Evolutionary conservation across 2,113 vertebrate species (phyloP), one percentile per base, ranked within the genome.

Genomic region (Epinephelus fuscoguttatus): DNA sequence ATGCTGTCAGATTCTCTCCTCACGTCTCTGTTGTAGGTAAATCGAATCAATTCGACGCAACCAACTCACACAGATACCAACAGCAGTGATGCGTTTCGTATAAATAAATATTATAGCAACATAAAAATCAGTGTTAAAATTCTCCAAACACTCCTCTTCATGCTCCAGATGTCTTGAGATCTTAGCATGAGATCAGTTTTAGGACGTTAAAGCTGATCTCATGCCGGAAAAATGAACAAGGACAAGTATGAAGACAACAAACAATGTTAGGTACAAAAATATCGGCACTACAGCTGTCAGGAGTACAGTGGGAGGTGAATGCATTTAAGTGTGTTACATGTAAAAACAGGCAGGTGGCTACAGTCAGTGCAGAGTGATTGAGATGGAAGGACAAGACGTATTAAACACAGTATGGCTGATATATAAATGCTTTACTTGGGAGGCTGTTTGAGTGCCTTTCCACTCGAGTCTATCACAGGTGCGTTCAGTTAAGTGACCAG

Each of bases 41-140:
- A 78, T 73, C 75, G 8, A 42, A 25, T 23, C 12, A 30, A 80
- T 85, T 71, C 33, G 33, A 82, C n/a, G 56, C 81, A 71, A 91
- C 89, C 23, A 68, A 88, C 86, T 80, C 70, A 70, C 78, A 73
- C 70, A 52, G 74, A 82, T 55, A 84, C 89, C 79, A 82, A 87
- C 86, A 93, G 84, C 81, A 88, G 87, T 80, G 68, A 88, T 88
- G 84, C 71, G 80, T 85, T 89, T 88, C 25, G 61, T 94, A 94
- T 93, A 94, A 95, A 96, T 95, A 95, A 96, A 95, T 94, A 95
- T 88, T 92, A 92, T 88, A 89, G 91, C 88, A 93, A 94, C 81
- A 87, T 90, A 91, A 91, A 88, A 93, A 76, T 93, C 92, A 90
- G 92, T 93, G 92, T 94, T 82, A 80, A 30, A 56, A 78, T 86